Conservation (phyloP, 2,888 invertebrate genomes). For the Conchocele bisecta region DNA sequence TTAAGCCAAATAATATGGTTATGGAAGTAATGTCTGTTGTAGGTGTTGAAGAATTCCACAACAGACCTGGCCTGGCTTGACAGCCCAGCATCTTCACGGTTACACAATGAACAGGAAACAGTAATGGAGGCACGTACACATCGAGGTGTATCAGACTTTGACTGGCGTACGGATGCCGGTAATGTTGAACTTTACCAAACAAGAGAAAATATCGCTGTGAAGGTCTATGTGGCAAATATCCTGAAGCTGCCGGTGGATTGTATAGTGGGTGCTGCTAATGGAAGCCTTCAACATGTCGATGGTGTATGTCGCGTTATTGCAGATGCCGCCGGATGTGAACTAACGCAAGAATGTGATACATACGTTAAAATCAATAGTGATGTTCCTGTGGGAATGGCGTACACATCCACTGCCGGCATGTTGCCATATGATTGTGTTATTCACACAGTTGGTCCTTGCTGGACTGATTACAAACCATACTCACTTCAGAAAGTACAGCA, state of each 20-base stretch:
- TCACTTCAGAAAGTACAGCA: not conserved
- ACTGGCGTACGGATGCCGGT: no score
- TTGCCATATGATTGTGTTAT: constrained; percentile 14
- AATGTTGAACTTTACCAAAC: no score
- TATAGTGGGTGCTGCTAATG: constrained; percentile 34
- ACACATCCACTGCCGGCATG: constrained; percentile 7
- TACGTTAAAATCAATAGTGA: not conserved
- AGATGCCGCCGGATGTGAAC: constrained; percentile 12
- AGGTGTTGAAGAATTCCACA: no score
- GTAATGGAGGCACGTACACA: no score
- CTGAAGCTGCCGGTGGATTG: constrained; percentile 5
- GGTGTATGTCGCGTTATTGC: constrained; percentile 16
- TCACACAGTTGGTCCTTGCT: constrained; percentile 25
- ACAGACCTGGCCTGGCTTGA: no score
- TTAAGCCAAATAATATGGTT: no score
- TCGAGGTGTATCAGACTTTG: no score
- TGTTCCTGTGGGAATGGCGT: not conserved
- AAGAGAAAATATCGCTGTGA: constrained; percentile 4
- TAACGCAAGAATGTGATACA: not conserved
- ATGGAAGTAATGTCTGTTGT: no score
- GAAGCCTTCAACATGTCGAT: constrained; percentile 7
- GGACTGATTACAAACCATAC: constrained; percentile 18
- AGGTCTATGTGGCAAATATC: constrained; percentile 19
- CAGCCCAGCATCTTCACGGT: no score
- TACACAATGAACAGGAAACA: no score